Conservation (phyloP, 1,140 invertebrate genomes). For the Plutomurus gul region DNA sequence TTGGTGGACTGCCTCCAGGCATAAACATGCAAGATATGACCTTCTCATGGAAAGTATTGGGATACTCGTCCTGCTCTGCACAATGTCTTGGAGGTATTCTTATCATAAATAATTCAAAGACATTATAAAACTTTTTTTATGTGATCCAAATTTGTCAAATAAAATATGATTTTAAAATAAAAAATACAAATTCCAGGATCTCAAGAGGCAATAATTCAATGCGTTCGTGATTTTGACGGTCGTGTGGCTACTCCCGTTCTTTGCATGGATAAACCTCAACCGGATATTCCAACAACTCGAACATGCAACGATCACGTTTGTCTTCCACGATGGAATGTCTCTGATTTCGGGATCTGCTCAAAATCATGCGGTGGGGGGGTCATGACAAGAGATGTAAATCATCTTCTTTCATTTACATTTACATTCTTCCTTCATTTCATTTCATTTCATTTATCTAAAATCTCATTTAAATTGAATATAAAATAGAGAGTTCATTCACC, state of each 20-base stretch:
- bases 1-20: conserved; percentile 47
- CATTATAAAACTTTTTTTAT: neutral
- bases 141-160: neutral
- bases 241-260: conserved; percentile 81
- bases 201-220: conserved; percentile 90
- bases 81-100: conserved; percentile 83
- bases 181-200: conserved; percentile 60
- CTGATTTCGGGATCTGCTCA: conserved; percentile 72
- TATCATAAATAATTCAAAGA: neutral
- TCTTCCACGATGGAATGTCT: conserved; percentile 83
- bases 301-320: conserved; percentile 93
- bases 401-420: neutral
- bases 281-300: conserved; percentile 78
- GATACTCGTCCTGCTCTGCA: conserved; percentile 85
- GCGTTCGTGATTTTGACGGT: conserved; percentile 81
- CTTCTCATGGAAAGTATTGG: conserved; percentile 81
- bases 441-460: too few relatives aligned
- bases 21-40: conserved; percentile 56
- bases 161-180: neutral
- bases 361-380: conserved; percentile 91
- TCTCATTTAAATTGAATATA: too few relatives aligned
- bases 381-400: conserved; percentile 74
- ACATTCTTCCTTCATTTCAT: neutral
- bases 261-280: conserved; percentile 79
- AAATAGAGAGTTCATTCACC: too few relatives aligned